Evolutionary conservation across 2,888 invertebrate species (phyloP).

Genomic region (Pristionchus exspectatus): DNA sequence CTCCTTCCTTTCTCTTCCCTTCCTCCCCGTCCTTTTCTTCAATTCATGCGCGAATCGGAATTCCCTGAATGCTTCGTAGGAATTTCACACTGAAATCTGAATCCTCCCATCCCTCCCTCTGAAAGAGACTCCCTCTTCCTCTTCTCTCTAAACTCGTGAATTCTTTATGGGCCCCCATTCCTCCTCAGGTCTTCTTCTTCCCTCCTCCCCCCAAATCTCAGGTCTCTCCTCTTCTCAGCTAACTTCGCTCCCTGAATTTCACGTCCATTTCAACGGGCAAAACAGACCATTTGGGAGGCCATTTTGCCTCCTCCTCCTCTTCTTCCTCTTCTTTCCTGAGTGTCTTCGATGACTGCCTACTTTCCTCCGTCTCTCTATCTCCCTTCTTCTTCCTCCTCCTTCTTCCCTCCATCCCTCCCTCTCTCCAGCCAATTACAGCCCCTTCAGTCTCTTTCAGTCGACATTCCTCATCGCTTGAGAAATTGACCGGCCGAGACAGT

Average conservation of each 20-base stretch:
- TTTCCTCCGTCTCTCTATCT: constrained; percentile 53
- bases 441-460: neutral
- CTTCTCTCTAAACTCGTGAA: neutral
- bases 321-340: neutral
- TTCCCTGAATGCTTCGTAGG: neutral
- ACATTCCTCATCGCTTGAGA: neutral
- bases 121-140: neutral
- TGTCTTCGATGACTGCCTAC: constrained; percentile 26
- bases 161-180: constrained; percentile 1
- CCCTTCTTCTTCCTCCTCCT: constrained; percentile 41
- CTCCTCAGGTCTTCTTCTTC: neutral
- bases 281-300: constrained; percentile 41
- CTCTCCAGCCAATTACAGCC: constrained; percentile 7
- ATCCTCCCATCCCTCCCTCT: neutral
- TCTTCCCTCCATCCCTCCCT: neutral
- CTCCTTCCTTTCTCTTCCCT: constrained; percentile 43
- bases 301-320: neutral
- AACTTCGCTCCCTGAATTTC: neutral
- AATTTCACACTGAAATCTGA: constrained; percentile 40
- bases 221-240: too few relatives aligned
- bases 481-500: neutral
- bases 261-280: neutral
- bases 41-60: constrained; percentile 1
- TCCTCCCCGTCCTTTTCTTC: neutral
- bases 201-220: neutral